Conservation (phyloP, 2,113 vertebrate species). For the Xiphophorus hellerii region DNA sequence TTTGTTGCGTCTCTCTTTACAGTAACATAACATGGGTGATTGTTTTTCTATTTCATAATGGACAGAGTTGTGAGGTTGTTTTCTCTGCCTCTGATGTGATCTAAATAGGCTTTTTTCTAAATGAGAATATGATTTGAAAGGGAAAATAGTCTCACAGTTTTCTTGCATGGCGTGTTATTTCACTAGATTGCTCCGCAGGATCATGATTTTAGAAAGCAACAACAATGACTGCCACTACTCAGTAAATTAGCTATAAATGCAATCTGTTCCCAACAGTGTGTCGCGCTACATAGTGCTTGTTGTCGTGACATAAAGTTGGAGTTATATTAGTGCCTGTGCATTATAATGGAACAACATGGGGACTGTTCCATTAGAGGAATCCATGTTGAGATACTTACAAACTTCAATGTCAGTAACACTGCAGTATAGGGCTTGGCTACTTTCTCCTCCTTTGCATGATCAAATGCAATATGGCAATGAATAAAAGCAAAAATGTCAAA, state of each 20-base stretch:
- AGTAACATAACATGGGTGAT: slow-evolving; percentile 28
- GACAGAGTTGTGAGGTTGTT: slow-evolving; percentile 32
- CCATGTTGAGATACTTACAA: slow-evolving; percentile 60
- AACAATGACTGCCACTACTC: slow-evolving; percentile 48
- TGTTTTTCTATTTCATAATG: slow-evolving; percentile 51
- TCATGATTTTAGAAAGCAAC: slow-evolving; percentile 55
- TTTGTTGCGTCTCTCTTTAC: slow-evolving; percentile 24
- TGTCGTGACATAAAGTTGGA: slow-evolving; percentile 33
- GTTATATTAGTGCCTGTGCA: slow-evolving; percentile 41
- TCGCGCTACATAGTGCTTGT: slow-evolving; percentile 15
- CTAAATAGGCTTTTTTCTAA: slow-evolving; percentile 62
- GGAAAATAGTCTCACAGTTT: slow-evolving; percentile 54
- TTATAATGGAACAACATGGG: slow-evolving; percentile 63
- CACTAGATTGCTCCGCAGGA: slow-evolving; percentile 57
- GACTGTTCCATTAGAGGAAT: slow-evolving; percentile 63
- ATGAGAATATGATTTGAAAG: slow-evolving; percentile 60
- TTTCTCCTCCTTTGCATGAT: slow-evolving; percentile 2
- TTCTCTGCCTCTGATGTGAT: slow-evolving; percentile 46
- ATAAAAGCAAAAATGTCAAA: slow-evolving; percentile 31
- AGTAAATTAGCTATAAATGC: slow-evolving; percentile 65
- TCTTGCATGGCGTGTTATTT: slow-evolving; percentile 40
- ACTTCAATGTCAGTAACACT: slow-evolving; percentile 43
- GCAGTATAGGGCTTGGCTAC: slow-evolving; percentile 26
- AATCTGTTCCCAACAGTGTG: slow-evolving; percentile 45
- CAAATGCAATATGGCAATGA: slow-evolving; percentile 13